Evolutionary conservation across 2,888 invertebrate species (phyloP), one percentile per base, ranked within the genome.

Genomic region (Drosophila kanekoi): DNA sequence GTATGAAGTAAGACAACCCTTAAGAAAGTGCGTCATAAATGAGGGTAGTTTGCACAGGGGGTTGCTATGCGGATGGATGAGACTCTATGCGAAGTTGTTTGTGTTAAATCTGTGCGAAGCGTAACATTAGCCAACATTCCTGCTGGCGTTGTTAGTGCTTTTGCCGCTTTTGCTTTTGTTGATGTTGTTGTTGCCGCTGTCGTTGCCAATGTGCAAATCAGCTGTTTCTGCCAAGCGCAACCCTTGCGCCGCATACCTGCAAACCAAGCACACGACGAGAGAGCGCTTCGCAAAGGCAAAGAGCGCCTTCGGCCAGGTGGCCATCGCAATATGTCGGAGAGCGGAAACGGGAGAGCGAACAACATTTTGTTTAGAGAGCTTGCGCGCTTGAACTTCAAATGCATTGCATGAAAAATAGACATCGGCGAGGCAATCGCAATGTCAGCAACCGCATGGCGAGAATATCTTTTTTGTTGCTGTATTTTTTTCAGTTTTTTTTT

Each of bases 301-400:
- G 43, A 70, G 63, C 58, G 58, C 43, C 32, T 45, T 9, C 16
- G 35, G 38, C 66, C 66, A 75, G 66, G 66, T 71, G 60, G 62
- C 51, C 38, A 44, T 51, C 49, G 53, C 10, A 41, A 40, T 60
- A 33, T 37, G 71, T 45, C 44, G 41, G 49, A 52, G 61, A 51
- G 61, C 16, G 43, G 13, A 35, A 51, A 53, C n/a, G 45, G 53
- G 44, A 49, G 35, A 44, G 74, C 38, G 32, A 48, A 23, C 35
- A 40, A 47, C 32, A 47, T 52, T 20, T 44, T 38, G 33, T 33
- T 62, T 45, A 60, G 59, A 70, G 66, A 79, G 79, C 81, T 82
- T 82, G 75, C 81, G 81, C 77, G 87, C 83, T 83, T 83, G 86
- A 83, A 83, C 83, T 83, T 83, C 87, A 83, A 86, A 86, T 86